Evolutionary conservation across 2,888 invertebrate species (phyloP), one percentile per base, ranked within the genome.

Genomic region (Scaptodrosophila latifasciaeformis): DNA sequence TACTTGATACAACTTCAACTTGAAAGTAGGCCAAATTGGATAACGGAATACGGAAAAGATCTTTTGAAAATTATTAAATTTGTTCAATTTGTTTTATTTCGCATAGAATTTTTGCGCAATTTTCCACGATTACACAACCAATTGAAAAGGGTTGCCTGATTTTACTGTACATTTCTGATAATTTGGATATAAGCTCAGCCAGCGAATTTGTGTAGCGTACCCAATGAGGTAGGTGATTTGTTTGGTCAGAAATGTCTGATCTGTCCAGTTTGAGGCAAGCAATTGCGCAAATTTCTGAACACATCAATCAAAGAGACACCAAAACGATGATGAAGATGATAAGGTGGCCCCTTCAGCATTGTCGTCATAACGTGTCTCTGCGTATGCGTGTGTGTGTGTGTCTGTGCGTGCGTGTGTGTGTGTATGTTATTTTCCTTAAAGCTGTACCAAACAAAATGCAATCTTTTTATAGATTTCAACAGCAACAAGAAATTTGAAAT

Each of bases 391-490:
- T 24, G 24, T 24, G 24, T 24, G 24, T 7, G 24, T 7, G 24
- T 24, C 4, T 24, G 24, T 24, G 24, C 24, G 24, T 24, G 24
- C 7, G 24, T 24, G 24, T 24, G 24, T 24, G 24, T 24, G 24
- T 19, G 21, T 40, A 19, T 21, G 9, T 37, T 65, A 72, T 72
- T 74, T 59, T 52, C 67, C 72, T 69, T 68, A 72, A 74, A 76
- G 72, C 72, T 74, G 70, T 70, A 77, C n/a, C n/a, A 58, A 57
- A 65, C 61, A 65, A 70, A 75, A 62, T 77, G 65, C 63, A 77
- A 79, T 81, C 79, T 81, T 81, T 80, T 80, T 80, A 69, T 80
- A 80, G 81, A 78, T 77, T 78, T 80, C 81, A 63, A 68, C 78
- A n/a, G n/a, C n/a, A n/a, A n/a, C n/a, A n/a, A n/a, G n/a, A 76